These are phyloP conservation scores for Cyclophora punctaria DNA, from an alignment of 2,888 invertebrate genomes.

Conservation along the genomic window DNA sequence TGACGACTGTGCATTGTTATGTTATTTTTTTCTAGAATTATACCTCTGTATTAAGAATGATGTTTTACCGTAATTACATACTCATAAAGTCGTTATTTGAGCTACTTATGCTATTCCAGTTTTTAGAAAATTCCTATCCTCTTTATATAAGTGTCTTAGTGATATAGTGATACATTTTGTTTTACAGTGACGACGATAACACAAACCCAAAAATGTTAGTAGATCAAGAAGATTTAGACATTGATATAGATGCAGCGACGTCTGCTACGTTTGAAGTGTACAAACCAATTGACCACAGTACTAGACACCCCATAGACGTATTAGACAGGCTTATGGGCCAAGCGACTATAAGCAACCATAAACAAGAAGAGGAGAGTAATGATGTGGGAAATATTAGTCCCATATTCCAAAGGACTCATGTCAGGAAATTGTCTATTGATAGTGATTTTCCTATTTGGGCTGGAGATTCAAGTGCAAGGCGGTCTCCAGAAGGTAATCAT, in stretches of 20 bases:
- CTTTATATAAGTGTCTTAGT: no score
- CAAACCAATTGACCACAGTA: constrained; percentile 7
- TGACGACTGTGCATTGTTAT: no score
- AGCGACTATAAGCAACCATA: constrained; percentile 25
- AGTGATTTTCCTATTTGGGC: constrained; percentile 74
- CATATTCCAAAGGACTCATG: constrained; percentile 50
- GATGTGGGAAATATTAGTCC: constrained; percentile 33
- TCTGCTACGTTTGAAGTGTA: constrained; percentile 9
- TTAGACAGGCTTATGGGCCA: constrained; percentile 32
- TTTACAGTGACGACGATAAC: constrained; percentile 78
- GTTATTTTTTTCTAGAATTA: no score
- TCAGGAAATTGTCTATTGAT: constrained; percentile 34
- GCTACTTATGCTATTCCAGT: no score
- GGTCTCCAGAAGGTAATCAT: constrained; percentile 83
- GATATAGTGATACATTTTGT: not conserved
- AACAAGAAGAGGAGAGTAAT: not conserved
- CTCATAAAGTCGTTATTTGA: no score
- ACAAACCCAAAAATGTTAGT: constrained; percentile 88
- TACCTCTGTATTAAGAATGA: no score
- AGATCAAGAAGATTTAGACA: constrained; percentile 85
- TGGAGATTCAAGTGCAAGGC: constrained; percentile 79
- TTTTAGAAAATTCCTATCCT: no score
- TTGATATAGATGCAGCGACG: constrained; percentile 36
- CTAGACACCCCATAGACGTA: constrained; percentile 17
- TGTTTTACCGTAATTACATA: no score